Evolutionary conservation across 2,797 vertebrate genomes (phyloP), one percentile per base, ranked within the genome.

Genomic region (Schizopygopsis malacanthus): DNA sequence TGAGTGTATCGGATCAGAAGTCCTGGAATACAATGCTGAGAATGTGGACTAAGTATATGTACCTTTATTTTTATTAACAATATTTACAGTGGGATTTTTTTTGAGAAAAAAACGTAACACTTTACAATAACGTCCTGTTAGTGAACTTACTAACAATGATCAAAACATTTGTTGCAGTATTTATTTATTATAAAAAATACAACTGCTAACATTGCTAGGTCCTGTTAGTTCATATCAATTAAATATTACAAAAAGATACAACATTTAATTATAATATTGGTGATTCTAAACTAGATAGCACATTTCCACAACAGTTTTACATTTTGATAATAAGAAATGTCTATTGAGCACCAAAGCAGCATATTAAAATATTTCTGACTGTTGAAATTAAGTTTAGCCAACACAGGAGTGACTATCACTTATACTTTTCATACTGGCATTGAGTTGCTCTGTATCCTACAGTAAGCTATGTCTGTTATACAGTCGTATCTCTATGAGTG

Each of bases 401-500:
- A 59, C 20, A 78, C 37, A 41, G 75, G 20, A 81, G 28, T 54
- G 7, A 25, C 25, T 33, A 41, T 52, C 45, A 12, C 41, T 18
- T 11, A 9, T 75, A 75, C 13, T 50, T 65, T 47, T 67, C 45
- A 6, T 52, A 11, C n/a, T 25, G 43, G 33, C 78, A 28, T 37
- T 1, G 41, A 6, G 18, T 39, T 54, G 6, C 79, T 63, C 56
- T 3, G 1, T 79, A 47, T 33, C 11, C 12, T 67, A 15, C 22
- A 22, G 16, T 47, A 73, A 41, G 28, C 39, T 4, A n/a, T 6
- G 12, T 71, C 41, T 85, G 41, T 37, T 85, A 45, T 10, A 73
- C 70, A 75, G 69, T 81, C 70, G 75, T 75, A 75, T 85, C 84
- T 85, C 75, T 50, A 47, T 61, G 41, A 79, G 67, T 88, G 67